Conservation (phyloP, 2,888 invertebrate genomes). For the Dexiosoma caninum region DNA sequence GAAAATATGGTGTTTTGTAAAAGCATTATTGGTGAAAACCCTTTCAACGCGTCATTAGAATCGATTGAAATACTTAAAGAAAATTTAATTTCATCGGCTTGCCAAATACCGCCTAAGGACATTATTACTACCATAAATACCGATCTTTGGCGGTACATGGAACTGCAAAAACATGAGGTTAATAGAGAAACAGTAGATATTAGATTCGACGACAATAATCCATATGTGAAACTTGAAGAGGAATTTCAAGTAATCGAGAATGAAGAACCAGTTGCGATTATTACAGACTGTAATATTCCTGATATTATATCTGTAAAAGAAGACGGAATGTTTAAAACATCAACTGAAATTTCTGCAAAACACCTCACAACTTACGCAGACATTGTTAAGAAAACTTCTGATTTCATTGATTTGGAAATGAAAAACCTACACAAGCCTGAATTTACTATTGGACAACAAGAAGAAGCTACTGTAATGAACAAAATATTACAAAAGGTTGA, state of each 20-base stretch:
- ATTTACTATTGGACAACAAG: not conserved
- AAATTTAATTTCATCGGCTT: not conserved
- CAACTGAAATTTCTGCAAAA: not conserved
- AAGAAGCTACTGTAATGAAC: not conserved
- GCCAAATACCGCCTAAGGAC: not conserved
- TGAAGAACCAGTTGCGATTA: not conserved
- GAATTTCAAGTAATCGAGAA: not conserved
- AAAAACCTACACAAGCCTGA: constrained; percentile 15
- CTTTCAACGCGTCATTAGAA: not conserved
- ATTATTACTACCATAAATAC: not conserved
- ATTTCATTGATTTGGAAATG: constrained; percentile 48
- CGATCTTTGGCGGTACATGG: not conserved
- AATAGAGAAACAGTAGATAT: not conserved
- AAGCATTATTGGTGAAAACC: not conserved
- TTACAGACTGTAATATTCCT: constrained; percentile 46
- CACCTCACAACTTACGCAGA: constrained; percentile 38
- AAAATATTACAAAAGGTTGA: not conserved
- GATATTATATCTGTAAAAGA: constrained; percentile 56
- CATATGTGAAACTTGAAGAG: not conserved
- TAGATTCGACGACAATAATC: not conserved
- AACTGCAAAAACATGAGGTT: not conserved
- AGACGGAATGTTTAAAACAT: not conserved
- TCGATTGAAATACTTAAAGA: not conserved
- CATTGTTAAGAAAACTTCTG: constrained; percentile 49
- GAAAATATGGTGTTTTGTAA: not conserved